Conservation (phyloP, 2,113 vertebrate genomes). For the Halcyon malimbica region DNA sequence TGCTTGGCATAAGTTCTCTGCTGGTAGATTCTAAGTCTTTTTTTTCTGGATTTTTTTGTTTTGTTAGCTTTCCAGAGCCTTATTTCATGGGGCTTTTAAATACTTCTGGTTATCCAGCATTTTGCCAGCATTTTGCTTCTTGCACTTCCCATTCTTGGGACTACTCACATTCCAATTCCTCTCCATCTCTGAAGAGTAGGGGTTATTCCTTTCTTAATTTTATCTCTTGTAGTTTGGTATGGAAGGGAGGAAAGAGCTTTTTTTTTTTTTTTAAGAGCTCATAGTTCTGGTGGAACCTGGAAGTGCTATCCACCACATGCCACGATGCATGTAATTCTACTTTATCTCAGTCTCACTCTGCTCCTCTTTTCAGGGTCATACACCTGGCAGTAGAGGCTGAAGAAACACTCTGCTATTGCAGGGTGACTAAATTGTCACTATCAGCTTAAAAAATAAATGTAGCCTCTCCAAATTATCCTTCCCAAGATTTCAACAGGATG, state of each 20-base stretch:
- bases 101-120: neutral
- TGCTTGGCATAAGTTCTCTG: neutral
- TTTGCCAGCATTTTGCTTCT: neutral
- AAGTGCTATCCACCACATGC: neutral
- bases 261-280: neutral
- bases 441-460: neutral
- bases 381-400: neutral
- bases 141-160: neutral
- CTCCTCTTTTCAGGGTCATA: neutral
- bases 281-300: neutral
- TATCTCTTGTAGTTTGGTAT: neutral
- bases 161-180: neutral
- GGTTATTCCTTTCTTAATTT: neutral
- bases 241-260: neutral
- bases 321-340: accelerated
- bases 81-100: neutral
- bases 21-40: neutral
- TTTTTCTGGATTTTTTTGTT: neutral
- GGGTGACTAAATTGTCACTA: neutral
- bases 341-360: neutral
- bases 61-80: neutral
- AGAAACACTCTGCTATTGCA: neutral
- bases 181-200: neutral
- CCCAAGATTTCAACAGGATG: neutral
- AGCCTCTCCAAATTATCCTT: neutral